Evolutionary conservation across 1,140 invertebrate genomes (phyloP), one percentile per base, ranked within the genome.

Genomic region (Saccostrea glomerata): DNA sequence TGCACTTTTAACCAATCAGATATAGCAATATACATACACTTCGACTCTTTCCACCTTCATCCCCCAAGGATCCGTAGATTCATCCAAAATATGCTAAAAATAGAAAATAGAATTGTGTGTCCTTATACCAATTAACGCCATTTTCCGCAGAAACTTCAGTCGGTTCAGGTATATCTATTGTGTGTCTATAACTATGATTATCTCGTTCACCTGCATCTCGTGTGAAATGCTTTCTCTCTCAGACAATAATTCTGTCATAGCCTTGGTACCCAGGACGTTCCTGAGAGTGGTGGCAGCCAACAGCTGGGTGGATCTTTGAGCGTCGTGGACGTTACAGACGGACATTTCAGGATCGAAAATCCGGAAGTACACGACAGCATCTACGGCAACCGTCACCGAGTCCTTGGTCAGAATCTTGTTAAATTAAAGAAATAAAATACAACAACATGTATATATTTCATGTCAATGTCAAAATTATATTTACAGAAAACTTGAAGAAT

Each of bases 331-430:
- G 94, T 99, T 99, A 58, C 98, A 98, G 90, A 99, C 98, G 63
- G 98, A 99, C 90, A 99, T 98, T 1, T 98, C 99, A n/a, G 98
- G 98, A 95, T 99, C 99, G 92, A 98, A 98, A 90, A 98, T 97
- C 88, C 97, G 96, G 94, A 98, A 99, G 94, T 99, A 99, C 15
- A 82, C 73, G 12, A 82, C 73, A 82, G 73, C 73, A 20, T 82
- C 73, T 2, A 82, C 73, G 7, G 73, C 73, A 30, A 82, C 23
- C 6, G 73, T 82, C 25, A 82, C 73, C 73, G 73, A 82, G 15
- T 82, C 73, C 40, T 82, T 82, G 73, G 73, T 82, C 73, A 82
- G 40, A 47, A 82, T 82, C 73, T 82, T 30, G 17, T 36, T 7
- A 23, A 82, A 47, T 30, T 47, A 36, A 36, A 36, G 30, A 36